These are phyloP conservation scores for Schizotus pectinicornis DNA, from an alignment of 2,888 invertebrate genomes.

Conservation along the genomic window DNA sequence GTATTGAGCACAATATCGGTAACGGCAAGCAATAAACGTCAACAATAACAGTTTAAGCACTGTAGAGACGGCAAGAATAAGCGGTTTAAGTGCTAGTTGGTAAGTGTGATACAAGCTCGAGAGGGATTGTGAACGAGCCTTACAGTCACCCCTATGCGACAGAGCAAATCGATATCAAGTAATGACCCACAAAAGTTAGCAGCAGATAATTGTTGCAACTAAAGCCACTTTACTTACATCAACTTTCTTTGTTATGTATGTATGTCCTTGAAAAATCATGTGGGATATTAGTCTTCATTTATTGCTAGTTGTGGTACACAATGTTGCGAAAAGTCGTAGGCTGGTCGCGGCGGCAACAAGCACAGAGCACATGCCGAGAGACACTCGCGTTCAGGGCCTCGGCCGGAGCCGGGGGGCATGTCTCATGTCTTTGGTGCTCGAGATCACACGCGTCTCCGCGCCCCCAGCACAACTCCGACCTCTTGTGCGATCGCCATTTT, in stretches of 20 bases:
- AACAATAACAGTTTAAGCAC: conserved; percentile 45
- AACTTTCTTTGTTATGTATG: conserved; percentile 56
- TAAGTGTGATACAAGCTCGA: conserved; percentile 44
- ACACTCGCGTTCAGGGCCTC: conserved; percentile 37
- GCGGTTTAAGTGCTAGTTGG: conserved; percentile 44
- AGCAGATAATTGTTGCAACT: conserved; percentile 32
- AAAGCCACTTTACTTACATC: conserved; percentile 54
- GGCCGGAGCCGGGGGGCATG: conserved; percentile 32
- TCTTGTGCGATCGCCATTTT: conserved; percentile 52
- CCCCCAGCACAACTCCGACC: conserved; percentile 48
- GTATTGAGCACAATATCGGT: conserved; percentile 34
- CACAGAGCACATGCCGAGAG: conserved; percentile 50
- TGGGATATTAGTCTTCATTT: conserved; percentile 57
- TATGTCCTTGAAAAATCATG: conserved; percentile 58
- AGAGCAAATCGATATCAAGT: conserved; percentile 57
- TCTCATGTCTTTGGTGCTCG: conserved; percentile 22
- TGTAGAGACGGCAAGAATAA: conserved; percentile 48
- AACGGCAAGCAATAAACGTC: conserved; percentile 34
- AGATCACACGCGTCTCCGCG: conserved; percentile 39
- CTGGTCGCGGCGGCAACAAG: conserved; percentile 38
- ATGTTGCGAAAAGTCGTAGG: conserved; percentile 38
- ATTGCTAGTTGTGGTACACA: conserved; percentile 55
- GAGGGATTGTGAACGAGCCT: conserved; percentile 52
- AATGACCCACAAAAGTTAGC: conserved; percentile 55
- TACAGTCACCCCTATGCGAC: conserved; percentile 57